These are phyloP conservation scores for Bathynomus jamesi DNA, from an alignment of 1,140 invertebrate species.

Conservation along the genomic window DNA sequence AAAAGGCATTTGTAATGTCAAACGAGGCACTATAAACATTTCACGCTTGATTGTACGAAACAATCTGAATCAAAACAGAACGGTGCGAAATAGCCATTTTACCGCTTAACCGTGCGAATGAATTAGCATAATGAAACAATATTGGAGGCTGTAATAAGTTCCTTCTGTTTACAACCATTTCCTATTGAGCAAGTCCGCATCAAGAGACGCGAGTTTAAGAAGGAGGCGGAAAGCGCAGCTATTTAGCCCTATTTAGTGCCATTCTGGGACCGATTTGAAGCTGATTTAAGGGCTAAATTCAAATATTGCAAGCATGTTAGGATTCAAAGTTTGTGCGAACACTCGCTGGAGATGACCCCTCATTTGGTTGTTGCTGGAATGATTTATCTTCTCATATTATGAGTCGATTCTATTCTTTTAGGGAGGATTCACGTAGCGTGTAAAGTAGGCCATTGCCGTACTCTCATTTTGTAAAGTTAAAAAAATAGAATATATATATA, in stretches of 20 bases:
- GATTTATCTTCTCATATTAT: not conserved
- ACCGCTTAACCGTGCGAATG: not conserved
- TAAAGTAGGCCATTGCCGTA: too few relatives aligned
- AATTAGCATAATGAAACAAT: constrained; percentile 1
- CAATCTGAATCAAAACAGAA: not conserved
- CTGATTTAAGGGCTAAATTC: not conserved
- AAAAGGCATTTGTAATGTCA: too few relatives aligned
- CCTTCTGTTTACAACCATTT: not conserved
- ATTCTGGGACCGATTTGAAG: not conserved
- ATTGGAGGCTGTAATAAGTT: not conserved
- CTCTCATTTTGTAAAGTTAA: not conserved
- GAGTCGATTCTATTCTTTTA: not conserved
- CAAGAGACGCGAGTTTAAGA: not conserved
- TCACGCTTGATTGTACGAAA: too few relatives aligned
- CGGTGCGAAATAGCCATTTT: not conserved
- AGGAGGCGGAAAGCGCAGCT: not conserved
- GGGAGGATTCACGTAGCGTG: too few relatives aligned
- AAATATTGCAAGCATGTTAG: not conserved
- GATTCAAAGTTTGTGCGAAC: not conserved
- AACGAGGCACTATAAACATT: too few relatives aligned
- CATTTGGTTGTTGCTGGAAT: not conserved
- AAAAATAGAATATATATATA: not conserved
- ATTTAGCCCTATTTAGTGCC: not conserved
- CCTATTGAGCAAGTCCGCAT: not conserved
- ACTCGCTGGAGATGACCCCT: not conserved